A percentile compares a stretch with the other conserved stretches of the same genome.
Conservation (phyloP, 2,797 vertebrate genomes). For the Hylomyscus alleni region DNA sequence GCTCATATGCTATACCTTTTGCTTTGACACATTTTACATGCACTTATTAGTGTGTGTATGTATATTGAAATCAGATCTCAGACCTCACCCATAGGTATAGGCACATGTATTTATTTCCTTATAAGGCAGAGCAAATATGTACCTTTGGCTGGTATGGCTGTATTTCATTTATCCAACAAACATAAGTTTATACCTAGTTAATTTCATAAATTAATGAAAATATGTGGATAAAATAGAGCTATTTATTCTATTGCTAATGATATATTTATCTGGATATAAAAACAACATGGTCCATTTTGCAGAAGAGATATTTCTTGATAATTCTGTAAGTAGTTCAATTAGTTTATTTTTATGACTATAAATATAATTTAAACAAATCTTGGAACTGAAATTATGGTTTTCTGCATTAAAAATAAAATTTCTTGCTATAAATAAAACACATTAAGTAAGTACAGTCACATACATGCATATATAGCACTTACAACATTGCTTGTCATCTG, state of each 20-base stretch:
- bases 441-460: background rate
- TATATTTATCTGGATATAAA: background rate
- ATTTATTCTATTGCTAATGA: background rate
- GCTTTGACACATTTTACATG: background rate
- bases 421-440: background rate
- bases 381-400: background rate
- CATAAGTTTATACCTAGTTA: background rate
- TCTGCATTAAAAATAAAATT: background rate
- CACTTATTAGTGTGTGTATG: background rate
- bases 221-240: background rate
- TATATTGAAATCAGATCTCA: background rate
- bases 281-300: background rate
- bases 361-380: background rate
- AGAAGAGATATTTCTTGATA: background rate
- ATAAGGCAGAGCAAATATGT: background rate
- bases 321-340: background rate
- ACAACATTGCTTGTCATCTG: background rate
- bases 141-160: background rate
- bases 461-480: background rate
- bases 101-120: background rate
- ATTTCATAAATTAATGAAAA: background rate
- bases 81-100: background rate
- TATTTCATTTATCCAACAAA: background rate
- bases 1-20: accelerated
- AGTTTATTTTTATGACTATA: background rate